These are phyloP conservation scores for Anaspis maculata DNA, from an alignment of 2,888 invertebrate species.

Conservation along the genomic window DNA sequence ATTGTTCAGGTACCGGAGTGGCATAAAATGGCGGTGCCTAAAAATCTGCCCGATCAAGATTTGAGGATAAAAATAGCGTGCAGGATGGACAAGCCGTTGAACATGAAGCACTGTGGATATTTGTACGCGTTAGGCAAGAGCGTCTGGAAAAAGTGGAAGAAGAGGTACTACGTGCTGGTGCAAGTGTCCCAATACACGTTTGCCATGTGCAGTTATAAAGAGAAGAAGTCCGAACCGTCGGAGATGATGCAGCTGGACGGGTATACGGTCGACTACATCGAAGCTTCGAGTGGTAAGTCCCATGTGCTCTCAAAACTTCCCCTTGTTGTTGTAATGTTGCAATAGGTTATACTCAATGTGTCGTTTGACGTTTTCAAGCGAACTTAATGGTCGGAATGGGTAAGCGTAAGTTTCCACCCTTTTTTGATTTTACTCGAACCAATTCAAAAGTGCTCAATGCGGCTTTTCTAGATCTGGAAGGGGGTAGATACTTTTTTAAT, in stretches of 20 bases:
- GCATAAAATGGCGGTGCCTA: slow-evolving; percentile 95
- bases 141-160: slow-evolving; percentile 99
- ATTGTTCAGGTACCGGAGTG: slow-evolving; percentile 80
- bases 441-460: slow-evolving; percentile 14
- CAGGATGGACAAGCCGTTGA: slow-evolving; percentile 96
- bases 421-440: no score
- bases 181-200: slow-evolving; percentile 99
- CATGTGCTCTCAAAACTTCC: no score
- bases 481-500: slow-evolving; percentile 94
- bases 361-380: no score
- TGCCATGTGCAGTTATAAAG: slow-evolving; percentile 98
- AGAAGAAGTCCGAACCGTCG: slow-evolving; percentile 97
- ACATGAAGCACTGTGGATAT: slow-evolving; percentile 97
- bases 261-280: slow-evolving; percentile 98
- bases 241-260: slow-evolving; percentile 99
- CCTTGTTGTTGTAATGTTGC: no score
- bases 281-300: slow-evolving; percentile 81
- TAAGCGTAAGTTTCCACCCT: slow-evolving; percentile 45
- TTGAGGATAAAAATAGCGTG: slow-evolving; percentile 95
- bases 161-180: slow-evolving; percentile 94
- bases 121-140: slow-evolving; percentile 90
- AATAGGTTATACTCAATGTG: no score
- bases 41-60: slow-evolving; percentile 92
- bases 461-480: slow-evolving; percentile 67
- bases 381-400: slow-evolving; percentile 90